Percentiles rank a stretch among this genome's conserved stretches.
These are phyloP conservation scores for Ochropacha duplaris DNA, from an alignment of 2,888 invertebrate genomes.

Conservation along the genomic window DNA sequence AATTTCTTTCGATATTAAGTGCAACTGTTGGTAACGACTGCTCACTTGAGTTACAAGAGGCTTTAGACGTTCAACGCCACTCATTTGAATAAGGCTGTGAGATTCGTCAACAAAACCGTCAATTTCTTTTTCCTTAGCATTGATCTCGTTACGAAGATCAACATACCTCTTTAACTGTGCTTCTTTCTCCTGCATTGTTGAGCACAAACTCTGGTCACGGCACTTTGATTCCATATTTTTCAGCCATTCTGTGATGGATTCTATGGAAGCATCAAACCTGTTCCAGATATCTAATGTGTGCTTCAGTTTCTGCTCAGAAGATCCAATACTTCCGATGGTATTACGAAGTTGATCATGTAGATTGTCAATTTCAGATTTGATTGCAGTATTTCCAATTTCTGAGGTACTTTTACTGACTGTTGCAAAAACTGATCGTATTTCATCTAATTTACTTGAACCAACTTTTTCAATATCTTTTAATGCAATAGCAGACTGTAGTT, in stretches of 20 bases:
- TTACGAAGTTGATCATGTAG: slow-evolving; percentile 86
- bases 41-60: slow-evolving; percentile 95
- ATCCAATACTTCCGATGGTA: slow-evolving; percentile 86
- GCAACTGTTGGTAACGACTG: slow-evolving; percentile 91
- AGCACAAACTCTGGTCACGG: slow-evolving; percentile 92
- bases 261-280: slow-evolving; percentile 91
- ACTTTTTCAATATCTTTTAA: slow-evolving; percentile 86
- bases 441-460: slow-evolving; percentile 85
- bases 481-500: slow-evolving; percentile 85
- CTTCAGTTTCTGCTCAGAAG: slow-evolving; percentile 88
- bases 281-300: slow-evolving; percentile 92
- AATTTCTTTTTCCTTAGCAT: slow-evolving; percentile 91
- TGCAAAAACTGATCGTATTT: slow-evolving; percentile 86
- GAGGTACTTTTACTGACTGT: slow-evolving; percentile 91
- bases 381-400: slow-evolving; percentile 87
- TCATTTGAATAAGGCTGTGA: slow-evolving; percentile 92
- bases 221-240: slow-evolving; percentile 92
- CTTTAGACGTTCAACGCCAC: slow-evolving; percentile 93
- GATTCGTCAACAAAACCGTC: slow-evolving; percentile 95
- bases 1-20: slow-evolving; percentile 92
- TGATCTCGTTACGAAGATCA: slow-evolving; percentile 88
- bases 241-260: slow-evolving; percentile 93
- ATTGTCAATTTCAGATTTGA: slow-evolving; percentile 88
- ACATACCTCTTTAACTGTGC: slow-evolving; percentile 87
- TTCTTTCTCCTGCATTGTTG: slow-evolving; percentile 91